Evolutionary conservation across 2,113 vertebrate species (phyloP).

Genomic region (Abramis brama): DNA sequence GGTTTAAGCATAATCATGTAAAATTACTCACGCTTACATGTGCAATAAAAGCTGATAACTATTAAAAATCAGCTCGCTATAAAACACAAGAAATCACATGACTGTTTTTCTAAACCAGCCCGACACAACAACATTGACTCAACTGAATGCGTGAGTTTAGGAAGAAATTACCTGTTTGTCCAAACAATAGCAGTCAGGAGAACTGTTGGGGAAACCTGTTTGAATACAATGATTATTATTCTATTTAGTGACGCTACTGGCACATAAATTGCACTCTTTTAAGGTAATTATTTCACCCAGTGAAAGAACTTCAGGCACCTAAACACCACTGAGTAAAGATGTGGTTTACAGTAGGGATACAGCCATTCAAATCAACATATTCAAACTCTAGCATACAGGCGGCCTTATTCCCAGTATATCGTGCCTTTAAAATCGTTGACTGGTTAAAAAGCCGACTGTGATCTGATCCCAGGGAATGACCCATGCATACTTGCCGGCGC

Average conservation of each 20-base stretch:
- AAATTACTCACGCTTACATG: background rate
- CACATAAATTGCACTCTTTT: background rate
- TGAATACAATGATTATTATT: background rate
- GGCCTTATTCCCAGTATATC: background rate
- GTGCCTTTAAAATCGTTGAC: background rate
- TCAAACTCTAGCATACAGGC: too few species aligned
- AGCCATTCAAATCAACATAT: too few species aligned
- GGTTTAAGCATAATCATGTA: background rate
- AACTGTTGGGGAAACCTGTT: background rate
- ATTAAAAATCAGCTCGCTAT: background rate
- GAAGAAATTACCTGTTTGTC: background rate
- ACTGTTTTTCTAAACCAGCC: background rate
- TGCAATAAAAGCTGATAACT: background rate
- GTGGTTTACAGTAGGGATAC: too few species aligned
- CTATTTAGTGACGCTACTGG: background rate
- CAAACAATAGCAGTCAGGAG: background rate
- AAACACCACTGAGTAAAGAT: background rate
- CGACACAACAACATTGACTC: background rate
- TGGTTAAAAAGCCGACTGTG: conserved; percentile 5
- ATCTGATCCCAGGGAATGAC: conserved; percentile 34
- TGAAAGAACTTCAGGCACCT: background rate
- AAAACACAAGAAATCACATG: background rate
- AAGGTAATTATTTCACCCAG: too few species aligned
- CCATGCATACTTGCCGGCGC: conserved; percentile 36
- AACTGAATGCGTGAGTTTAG: background rate